Percentiles rank a stretch among this genome's conserved stretches.
These are phyloP conservation scores for Oligia strigilis DNA, from an alignment of 2,888 invertebrate genomes.

Conservation along the genomic window DNA sequence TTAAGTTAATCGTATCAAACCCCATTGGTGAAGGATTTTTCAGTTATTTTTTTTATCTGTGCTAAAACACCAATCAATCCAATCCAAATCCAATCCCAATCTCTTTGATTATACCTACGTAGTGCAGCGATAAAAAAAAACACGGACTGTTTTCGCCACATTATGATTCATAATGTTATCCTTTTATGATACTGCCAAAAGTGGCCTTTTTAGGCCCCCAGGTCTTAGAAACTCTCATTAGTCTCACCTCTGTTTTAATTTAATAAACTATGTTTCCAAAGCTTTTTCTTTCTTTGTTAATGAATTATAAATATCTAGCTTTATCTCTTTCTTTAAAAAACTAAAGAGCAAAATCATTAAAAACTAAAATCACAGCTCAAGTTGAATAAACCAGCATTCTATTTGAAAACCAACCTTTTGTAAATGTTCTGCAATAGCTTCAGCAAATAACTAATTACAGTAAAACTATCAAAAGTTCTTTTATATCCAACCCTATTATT, in stretches of 20 bases:
- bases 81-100: no score
- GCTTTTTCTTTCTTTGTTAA: not conserved
- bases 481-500: conserved; percentile 51
- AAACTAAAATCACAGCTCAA: conserved; percentile 13
- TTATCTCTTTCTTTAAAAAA: not conserved
- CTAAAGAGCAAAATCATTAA: not conserved
- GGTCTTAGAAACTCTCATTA: not conserved
- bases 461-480: conserved; percentile 36
- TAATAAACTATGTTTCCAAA: not conserved
- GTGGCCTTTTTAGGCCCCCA: no score
- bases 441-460: conserved; percentile 51
- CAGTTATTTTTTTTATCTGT: no score
- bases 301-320: not conserved
- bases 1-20: no score
- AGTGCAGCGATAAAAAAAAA: no score
- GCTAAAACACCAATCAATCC: no score
- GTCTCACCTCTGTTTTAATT: conserved; percentile 7
- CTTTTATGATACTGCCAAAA: no score
- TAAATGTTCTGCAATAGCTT: conserved; percentile 25
- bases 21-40: no score
- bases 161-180: no score
- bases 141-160: no score
- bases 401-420: conserved; percentile 22
- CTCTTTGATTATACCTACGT: no score
- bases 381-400: conserved; percentile 18